A percentile compares a stretch with the other conserved stretches of the same genome.
phyloP scores from a whole-genome alignment of 2,888 invertebrate genomes.

The Lagria hirta region DNA sequence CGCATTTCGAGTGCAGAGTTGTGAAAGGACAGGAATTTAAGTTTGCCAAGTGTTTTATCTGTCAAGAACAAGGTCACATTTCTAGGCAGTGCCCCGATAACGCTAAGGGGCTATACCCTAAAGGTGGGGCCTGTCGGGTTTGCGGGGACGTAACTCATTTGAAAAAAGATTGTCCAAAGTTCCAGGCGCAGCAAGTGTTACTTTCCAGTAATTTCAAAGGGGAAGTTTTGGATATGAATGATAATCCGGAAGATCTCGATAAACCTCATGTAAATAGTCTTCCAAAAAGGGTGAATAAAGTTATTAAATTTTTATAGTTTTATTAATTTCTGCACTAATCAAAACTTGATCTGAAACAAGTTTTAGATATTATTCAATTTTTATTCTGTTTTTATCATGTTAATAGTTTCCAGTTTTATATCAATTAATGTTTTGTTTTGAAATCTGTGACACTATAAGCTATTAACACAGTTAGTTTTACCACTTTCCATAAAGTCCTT shows the following conservation, averaged over 20 bases:
- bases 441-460: too few species aligned
- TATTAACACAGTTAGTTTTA: too few species aligned
- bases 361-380: too few species aligned
- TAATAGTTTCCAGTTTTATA: too few species aligned
- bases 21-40: slow-evolving; percentile 67
- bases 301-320: too few species aligned
- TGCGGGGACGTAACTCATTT: slow-evolving; percentile 87
- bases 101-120: slow-evolving; percentile 78
- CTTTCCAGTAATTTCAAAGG: slow-evolving; percentile 37
- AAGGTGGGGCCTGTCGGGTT: slow-evolving; percentile 77
- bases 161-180: slow-evolving; percentile 75
- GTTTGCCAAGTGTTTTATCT: slow-evolving; percentile 87
- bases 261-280: too few species aligned
- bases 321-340: too few species aligned
- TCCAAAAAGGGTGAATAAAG: too few species aligned
- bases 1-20: slow-evolving; percentile 72
- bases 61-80: slow-evolving; percentile 84
- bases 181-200: slow-evolving; percentile 43
- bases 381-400: too few species aligned
- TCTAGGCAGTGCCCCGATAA: slow-evolving; percentile 87
- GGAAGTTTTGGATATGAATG: slow-evolving; percentile 34
- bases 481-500: too few species aligned
- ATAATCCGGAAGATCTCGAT: slow-evolving; percentile 45
- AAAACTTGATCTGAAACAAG: too few species aligned
- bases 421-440: too few species aligned